Evolutionary conservation across 2,113 vertebrate genomes (phyloP).

Genomic region (Buteo buteo): DNA sequence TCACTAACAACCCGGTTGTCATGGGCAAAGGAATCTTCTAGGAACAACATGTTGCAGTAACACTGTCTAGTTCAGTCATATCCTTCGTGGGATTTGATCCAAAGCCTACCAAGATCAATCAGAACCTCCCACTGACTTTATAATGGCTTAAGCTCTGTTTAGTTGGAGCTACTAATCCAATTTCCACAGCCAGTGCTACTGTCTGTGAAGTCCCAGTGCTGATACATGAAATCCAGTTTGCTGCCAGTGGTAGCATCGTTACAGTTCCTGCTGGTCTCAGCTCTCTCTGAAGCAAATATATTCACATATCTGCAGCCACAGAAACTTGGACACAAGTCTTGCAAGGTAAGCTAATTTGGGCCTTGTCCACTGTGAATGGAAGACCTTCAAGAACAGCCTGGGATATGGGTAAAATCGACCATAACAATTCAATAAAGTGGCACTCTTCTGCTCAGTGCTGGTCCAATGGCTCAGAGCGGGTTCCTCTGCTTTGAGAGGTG

Average conservation of each 20-base stretch:
- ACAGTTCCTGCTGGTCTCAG: background rate
- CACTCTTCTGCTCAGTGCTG: background rate
- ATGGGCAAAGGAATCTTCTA: background rate
- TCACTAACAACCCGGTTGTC: background rate
- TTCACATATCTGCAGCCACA: background rate
- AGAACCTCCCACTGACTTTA: conserved; percentile 23
- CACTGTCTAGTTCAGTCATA: background rate
- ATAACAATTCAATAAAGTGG: background rate
- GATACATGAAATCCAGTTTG: background rate
- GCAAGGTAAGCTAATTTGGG: background rate
- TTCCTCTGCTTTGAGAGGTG: background rate
- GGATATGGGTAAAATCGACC: background rate
- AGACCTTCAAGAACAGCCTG: background rate
- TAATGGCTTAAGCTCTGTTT: background rate
- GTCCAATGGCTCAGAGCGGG: background rate
- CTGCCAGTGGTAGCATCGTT: background rate
- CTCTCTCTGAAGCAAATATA: background rate
- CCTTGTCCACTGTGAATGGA: background rate
- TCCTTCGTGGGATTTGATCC: background rate
- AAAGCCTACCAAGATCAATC: background rate
- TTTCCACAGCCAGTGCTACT: background rate
- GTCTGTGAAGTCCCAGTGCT: background rate
- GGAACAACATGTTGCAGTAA: background rate
- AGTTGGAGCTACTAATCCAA: background rate
- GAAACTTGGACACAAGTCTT: background rate